Evolutionary conservation across 1,140 invertebrate genomes (phyloP).

Genomic region (Pseudomyrmex cubaensis): DNA sequence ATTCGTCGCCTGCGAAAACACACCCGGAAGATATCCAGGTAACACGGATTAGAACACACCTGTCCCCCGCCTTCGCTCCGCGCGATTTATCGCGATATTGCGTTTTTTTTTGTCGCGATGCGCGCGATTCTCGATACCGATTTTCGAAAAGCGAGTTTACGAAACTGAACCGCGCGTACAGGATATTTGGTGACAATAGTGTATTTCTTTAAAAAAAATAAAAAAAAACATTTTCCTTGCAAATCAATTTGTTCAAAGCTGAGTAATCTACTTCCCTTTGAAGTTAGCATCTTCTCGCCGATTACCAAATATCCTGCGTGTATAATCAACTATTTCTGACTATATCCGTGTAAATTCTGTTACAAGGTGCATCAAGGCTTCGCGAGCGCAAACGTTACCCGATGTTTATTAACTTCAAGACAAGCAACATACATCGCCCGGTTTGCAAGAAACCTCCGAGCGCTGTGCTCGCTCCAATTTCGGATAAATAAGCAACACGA

Average conservation of each 20-base stretch:
- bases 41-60: conserved; percentile 65
- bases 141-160: background rate
- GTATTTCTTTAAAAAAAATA: background rate
- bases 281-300: background rate
- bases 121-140: conserved; percentile 8
- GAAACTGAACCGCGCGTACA: background rate
- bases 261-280: background rate
- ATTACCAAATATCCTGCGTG: conserved; percentile 31
- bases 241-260: background rate
- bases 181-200: background rate
- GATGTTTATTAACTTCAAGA: conserved; percentile 40
- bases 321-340: conserved; percentile 23
- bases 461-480: background rate
- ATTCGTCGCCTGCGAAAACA: conserved; percentile 91
- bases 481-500: conserved; percentile 1
- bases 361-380: conserved; percentile 40
- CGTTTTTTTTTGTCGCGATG: conserved; percentile 12
- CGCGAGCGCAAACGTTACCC: conserved; percentile 9
- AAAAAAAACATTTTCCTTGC: background rate
- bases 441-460: background rate
- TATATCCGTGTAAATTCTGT: conserved; percentile 23
- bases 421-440: conserved; percentile 16
- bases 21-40: conserved; percentile 79
- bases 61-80: conserved; percentile 56
- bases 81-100: conserved; percentile 13